These are phyloP conservation scores for Clinocottus analis DNA, from an alignment of 2,113 vertebrate species.

Conservation along the genomic window DNA sequence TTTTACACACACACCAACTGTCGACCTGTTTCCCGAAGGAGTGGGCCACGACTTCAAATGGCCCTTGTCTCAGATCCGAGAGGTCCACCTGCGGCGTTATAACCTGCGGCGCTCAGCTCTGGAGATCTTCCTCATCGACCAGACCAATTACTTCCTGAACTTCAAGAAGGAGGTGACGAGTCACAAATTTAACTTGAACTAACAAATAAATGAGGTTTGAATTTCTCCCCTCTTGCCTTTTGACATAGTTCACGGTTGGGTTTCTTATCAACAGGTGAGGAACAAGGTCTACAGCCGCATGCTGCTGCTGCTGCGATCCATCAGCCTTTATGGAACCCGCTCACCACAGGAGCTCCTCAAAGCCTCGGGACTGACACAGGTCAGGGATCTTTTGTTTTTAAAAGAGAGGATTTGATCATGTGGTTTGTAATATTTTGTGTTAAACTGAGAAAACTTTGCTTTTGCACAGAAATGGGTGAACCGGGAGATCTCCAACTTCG, in stretches of 20 bases:
- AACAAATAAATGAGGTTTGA: not conserved
- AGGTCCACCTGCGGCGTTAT: constrained; percentile 94
- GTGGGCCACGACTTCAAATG: constrained; percentile 97
- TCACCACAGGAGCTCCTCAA: constrained; percentile 96
- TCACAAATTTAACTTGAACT: not conserved
- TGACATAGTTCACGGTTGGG: not conserved
- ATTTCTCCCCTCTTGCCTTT: not conserved
- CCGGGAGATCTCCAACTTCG: constrained; percentile 97
- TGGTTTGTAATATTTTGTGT: not conserved
- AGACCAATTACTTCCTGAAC: constrained; percentile 98
- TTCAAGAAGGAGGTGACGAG: constrained; percentile 94
- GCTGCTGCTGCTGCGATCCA: constrained; percentile 90
- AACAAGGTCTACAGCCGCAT: constrained; percentile 95
- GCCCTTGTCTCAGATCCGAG: constrained; percentile 93
- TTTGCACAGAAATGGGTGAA: constrained; percentile 95
- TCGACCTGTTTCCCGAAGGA: constrained; percentile 76
- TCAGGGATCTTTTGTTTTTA: constrained; percentile 56
- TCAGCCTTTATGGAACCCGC: constrained; percentile 90
- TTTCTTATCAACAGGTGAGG: constrained; percentile 84
- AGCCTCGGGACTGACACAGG: constrained; percentile 95
- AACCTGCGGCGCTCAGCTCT: constrained; percentile 95
- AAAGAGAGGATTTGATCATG: not conserved
- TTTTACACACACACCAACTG: not conserved
- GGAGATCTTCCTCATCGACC: constrained; percentile 97
- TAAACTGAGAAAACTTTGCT: constrained; percentile 7